Base-by-base conservation (phyloP, 2,888 invertebrate genomes). In the Epistrophella euchroma region DNA sequence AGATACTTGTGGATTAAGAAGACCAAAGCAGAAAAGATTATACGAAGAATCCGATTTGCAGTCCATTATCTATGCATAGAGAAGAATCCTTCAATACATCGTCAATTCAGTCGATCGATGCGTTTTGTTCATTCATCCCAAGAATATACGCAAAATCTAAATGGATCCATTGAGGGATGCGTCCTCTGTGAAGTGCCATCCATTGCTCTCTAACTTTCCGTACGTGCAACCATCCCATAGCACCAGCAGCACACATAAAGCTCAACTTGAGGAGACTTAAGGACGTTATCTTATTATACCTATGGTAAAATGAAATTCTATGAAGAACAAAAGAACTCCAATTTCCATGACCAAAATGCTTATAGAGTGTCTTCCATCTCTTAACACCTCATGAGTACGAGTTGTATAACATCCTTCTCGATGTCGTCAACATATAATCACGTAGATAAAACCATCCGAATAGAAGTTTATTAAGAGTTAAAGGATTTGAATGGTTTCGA, bases 281-380 rank as follows among this genome's bases (percentile, higher is more conserved):
- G 56, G 17, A 56, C 32, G 4, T 5, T 32, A 17, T 55, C 32
- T 55, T 32, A 32, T 32, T 1, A 28, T 28, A 28, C 32, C 32
- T 56, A 35, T 10, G 11, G 56, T 15, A 22, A 40, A 40, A 60
- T 40, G 22, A 60, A 40, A 37, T 60, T 19, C 22, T 45, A 56
- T 25, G 52, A 60, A 19, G 60, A 40, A 60, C 60, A 60, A 60
- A 60, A 40, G 22, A 60, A 60, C 60, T 40, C n/a, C 40, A 60
- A 60, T 60, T 60, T 60, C 60, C 60, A 60, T 60, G 60, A 60
- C 60, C 60, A 60, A 60, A 60, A 60, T 60, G 15, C 22, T 60
- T 37, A 58, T 13, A 11, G 37, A 58, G 19, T 19, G 37, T 60
- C 60, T 40, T 60, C 22, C 13, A 40, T 60, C 37, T 40, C 60